Base-by-base conservation (phyloP, 2,797 vertebrate species). In the Todus mexicanus region DNA sequence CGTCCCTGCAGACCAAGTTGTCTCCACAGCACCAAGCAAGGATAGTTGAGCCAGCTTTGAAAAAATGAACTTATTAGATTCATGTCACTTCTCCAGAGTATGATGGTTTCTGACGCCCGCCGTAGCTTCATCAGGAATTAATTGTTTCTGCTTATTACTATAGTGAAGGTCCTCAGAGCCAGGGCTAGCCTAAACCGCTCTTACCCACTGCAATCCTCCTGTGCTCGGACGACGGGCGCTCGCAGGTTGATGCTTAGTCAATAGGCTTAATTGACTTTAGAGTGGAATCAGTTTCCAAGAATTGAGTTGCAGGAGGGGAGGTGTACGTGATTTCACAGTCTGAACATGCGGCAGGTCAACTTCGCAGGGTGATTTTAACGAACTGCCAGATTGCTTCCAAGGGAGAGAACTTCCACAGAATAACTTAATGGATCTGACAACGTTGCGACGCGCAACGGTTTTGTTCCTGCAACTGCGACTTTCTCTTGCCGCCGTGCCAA, bases 321-420 rank as follows among this genome's bases (percentile, higher is more conserved):
- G 12, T 27, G 1, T 4, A 2, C 27, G 45, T 26, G 84, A 88
- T 47, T 93, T 77, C 64, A 26, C 68, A 82, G 54, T 8, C 64
- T 29, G 82, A 56, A 48, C 80, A 18, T 3, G 69, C 9, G 51
- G 60, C 14, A 38, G 77, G 40, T 54, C 89, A 81, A 4, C 72
- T 61, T 37, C 60, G 56, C 47, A 3, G 8, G 82, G 61, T 33
- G 19, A 15, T 31, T 60, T 78, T 72, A 79, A 68, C 87, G 50
- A 51, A 38, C 8, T 45, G 25, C 69, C 92, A 92, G 72, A 88
- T 88, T 90, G 85, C 74, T 61, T 50, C 5, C 26, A 19, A 93
- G 84, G 4, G 71, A 79, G 79, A 70, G 57, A 82, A 64, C 80
- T 71, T 61, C 14, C 21, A 9, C 11, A 3, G 92, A 45, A 63